A percentile compares a stretch with the other conserved stretches of the same genome.
phyloP scores from a whole-genome alignment of 2,888 invertebrate species.

The Parnassius mnemosyne region DNA sequence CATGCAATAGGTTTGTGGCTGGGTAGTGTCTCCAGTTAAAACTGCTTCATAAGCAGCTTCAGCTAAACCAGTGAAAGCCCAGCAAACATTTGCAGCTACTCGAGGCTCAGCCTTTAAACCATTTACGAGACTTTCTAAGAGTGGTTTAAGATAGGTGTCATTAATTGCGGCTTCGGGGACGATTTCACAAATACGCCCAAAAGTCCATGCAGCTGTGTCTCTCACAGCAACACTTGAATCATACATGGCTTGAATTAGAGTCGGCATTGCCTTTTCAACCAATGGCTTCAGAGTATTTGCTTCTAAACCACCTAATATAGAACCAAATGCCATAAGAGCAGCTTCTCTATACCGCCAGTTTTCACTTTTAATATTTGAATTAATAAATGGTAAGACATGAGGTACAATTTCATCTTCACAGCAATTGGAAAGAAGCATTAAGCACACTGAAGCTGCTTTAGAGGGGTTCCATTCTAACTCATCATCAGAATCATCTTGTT shows the following conservation, averaged over 20 bases:
- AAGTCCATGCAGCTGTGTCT: slow-evolving; percentile 99
- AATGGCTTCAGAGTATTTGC: slow-evolving; percentile 92
- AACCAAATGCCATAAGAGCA: slow-evolving; percentile 99
- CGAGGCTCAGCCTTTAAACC: slow-evolving; percentile 96
- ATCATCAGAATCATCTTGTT: slow-evolving; percentile 98
- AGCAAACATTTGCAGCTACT: slow-evolving; percentile 99
- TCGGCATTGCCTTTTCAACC: slow-evolving; percentile 98
- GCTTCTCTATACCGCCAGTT: slow-evolving; percentile 98
- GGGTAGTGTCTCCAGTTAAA: slow-evolving; percentile 83
- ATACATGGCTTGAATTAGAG: slow-evolving; percentile 96
- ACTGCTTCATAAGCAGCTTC: slow-evolving; percentile 98
- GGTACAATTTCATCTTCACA: slow-evolving; percentile 99
- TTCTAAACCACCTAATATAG: slow-evolving; percentile 95
- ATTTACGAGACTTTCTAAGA: slow-evolving; percentile 89
- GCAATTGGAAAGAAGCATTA: slow-evolving; percentile 98
- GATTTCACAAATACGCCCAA: slow-evolving; percentile 98
- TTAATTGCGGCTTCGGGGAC: slow-evolving; percentile 97
- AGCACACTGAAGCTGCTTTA: slow-evolving; percentile 99
- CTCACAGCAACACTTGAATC: slow-evolving; percentile 96
- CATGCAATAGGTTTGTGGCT: slow-evolving; percentile 95
- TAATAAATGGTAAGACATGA: slow-evolving; percentile 97
- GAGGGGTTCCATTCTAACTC: slow-evolving; percentile 99
- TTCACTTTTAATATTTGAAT: slow-evolving; percentile 94
- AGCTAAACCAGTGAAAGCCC: slow-evolving; percentile 98
- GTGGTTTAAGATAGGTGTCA: slow-evolving; percentile 89